These are phyloP conservation scores for Anguilla megastoma DNA, from an alignment of 2,797 vertebrate species.

Conservation along the genomic window DNA sequence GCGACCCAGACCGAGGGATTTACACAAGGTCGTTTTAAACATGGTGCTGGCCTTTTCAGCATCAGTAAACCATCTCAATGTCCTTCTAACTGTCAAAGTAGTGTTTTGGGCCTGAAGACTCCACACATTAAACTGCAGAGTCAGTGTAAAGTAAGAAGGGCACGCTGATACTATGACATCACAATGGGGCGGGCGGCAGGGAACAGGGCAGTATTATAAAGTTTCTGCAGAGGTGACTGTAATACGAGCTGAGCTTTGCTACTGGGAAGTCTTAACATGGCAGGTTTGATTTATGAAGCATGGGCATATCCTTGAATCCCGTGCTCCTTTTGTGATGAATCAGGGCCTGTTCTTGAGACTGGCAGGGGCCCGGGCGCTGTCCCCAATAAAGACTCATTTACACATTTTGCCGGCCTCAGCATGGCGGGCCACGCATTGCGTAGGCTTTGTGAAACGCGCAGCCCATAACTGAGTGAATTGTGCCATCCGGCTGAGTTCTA, in stretches of 20 bases:
- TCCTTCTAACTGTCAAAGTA: background rate
- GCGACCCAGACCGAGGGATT: background rate
- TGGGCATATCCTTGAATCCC: background rate
- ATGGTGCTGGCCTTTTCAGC: background rate
- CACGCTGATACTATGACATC: background rate
- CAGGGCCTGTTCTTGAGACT: background rate
- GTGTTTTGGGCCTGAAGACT: background rate
- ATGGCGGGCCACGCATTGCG: background rate
- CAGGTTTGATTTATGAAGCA: background rate
- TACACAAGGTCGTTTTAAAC: background rate
- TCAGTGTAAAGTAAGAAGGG: background rate
- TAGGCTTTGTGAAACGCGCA: background rate
- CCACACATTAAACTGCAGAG: background rate
- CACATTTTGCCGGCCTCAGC: background rate
- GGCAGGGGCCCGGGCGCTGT: background rate
- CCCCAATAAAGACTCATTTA: background rate
- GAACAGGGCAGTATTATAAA: background rate
- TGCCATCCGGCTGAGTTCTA: background rate
- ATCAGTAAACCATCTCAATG: background rate
- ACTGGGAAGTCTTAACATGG: background rate
- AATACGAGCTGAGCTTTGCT: background rate
- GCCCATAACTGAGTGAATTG: background rate
- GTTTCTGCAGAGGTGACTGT: slow-evolving; percentile 5
- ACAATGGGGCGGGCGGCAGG: background rate
- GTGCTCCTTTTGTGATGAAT: background rate